A percentile compares a stretch with the other conserved stretches of the same genome.
Evolutionary conservation across 2,888 invertebrate genomes (phyloP).

Genomic region (Rosalia funebris): DNA sequence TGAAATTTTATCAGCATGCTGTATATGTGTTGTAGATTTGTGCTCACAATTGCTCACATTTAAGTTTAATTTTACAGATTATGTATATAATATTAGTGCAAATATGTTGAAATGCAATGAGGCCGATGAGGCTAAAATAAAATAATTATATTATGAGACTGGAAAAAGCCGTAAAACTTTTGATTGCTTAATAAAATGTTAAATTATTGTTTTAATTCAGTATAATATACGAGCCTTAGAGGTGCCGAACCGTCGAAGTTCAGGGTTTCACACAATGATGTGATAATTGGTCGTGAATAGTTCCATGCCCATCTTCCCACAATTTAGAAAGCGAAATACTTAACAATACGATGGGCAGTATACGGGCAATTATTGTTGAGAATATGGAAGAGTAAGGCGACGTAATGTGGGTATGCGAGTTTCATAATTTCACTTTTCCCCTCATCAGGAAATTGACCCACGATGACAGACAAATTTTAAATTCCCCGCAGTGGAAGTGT

Average conservation of each 20-base stretch:
- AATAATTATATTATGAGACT: too few species aligned
- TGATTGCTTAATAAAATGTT: too few species aligned
- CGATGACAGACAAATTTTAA: background rate
- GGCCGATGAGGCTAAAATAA: too few species aligned
- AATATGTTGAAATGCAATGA: too few species aligned
- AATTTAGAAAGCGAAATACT: constrained; percentile 17
- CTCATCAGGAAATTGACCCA: background rate
- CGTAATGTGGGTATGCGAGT: constrained; percentile 1
- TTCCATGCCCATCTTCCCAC: constrained; percentile 19
- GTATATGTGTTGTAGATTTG: too few species aligned
- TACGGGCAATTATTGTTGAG: constrained; percentile 10
- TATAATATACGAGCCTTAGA: too few species aligned
- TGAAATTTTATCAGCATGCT: too few species aligned
- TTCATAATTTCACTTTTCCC: constrained; percentile 5
- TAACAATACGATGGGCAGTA: constrained; percentile 11
- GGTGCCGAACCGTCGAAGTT: background rate
- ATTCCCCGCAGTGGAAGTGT: background rate
- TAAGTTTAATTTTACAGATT: too few species aligned
- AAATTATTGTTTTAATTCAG: too few species aligned
- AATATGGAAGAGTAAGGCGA: constrained; percentile 4
- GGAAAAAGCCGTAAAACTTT: too few species aligned
- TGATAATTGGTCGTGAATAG: constrained; percentile 10
- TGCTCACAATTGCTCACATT: too few species aligned
- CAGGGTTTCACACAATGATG: background rate
- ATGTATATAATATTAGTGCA: too few species aligned